phyloP scores from a whole-genome alignment of 2,113 vertebrate genomes.

The Odontophorus gujanensis region DNA sequence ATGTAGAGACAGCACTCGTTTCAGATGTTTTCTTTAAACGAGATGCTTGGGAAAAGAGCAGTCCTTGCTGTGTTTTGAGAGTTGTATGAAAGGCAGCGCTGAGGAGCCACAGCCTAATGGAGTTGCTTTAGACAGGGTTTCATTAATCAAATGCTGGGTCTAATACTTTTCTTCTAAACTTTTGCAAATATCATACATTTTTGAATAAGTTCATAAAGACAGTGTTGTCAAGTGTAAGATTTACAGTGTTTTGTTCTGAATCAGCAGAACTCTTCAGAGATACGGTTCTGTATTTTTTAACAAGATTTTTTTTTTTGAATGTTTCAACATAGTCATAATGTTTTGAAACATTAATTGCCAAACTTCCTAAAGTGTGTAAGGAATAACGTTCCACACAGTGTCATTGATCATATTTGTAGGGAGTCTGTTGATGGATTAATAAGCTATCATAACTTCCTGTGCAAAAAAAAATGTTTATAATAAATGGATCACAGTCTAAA shows the following conservation, averaged over 20 bases:
- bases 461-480: conserved; percentile 76
- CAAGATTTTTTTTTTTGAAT: conserved; percentile 33
- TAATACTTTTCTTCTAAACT: neutral
- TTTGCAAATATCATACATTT: conserved; percentile 61
- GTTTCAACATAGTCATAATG: conserved; percentile 45
- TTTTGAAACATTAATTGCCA: conserved; percentile 72
- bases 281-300: neutral
- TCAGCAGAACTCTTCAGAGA: conserved; percentile 56
- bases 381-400: conserved; percentile 71
- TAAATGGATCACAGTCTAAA: conserved; percentile 74
- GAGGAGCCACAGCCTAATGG: conserved; percentile 31
- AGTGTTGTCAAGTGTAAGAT: conserved; percentile 62
- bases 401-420: conserved; percentile 76
- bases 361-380: conserved; percentile 72
- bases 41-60: conserved; percentile 50
- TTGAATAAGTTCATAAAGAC: conserved; percentile 52
- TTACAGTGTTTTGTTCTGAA: conserved; percentile 68
- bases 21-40: conserved; percentile 57
- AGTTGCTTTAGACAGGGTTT: conserved; percentile 42
- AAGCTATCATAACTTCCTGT: conserved; percentile 72
- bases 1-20: conserved; percentile 25
- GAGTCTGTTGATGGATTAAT: conserved; percentile 78
- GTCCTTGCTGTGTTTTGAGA: conserved; percentile 24
- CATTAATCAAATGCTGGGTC: conserved; percentile 65
- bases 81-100: neutral